Base-by-base conservation (phyloP, 2,797 vertebrate species). In the Micropoecilia bifurca region DNA sequence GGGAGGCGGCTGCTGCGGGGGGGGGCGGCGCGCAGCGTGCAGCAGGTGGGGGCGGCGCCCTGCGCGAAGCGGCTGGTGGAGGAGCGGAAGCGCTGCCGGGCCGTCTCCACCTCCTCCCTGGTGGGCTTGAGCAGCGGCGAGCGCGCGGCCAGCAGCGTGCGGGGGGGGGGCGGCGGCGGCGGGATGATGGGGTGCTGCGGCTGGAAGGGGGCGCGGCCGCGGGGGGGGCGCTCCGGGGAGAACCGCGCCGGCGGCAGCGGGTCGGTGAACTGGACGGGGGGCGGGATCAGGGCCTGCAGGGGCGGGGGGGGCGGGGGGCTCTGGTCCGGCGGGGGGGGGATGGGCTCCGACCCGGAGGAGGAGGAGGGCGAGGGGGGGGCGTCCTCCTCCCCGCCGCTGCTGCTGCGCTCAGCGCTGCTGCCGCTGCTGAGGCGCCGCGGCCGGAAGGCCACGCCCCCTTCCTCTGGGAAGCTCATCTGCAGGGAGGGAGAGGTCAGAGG, bases 381-480 rank as follows among this genome's bases (percentile, higher is more conserved):
- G 25, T 98, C 98, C 0, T 98, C 97, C 0, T 97, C 98, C 95
- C 97, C 97, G 89, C 97, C 98, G 0, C 97, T 98, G 96, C 97
- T 97, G 89, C 97, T 98, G 93, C 96, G 90, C 46, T 96, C 90
- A 78, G 97, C 97, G 10, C 98, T 98, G 91, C 98, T 99, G 76
- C 93, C 94, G 0, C 97, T 98, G 96, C 98, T 99, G 69, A 96
- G 93, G 6, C 95, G 97, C 0, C 96, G 96, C 66, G 96, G 95
- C n/a, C 94, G 84, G 0, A 96, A 97, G 87, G 95, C 95, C 85
- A 93, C 89, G 13, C 96, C 96, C 93, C 98, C 97, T 78, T 99
- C 98, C 0, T 99, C 98, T 0, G 97, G 98, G 94, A 99, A 99
- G 81, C 96, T 99, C 98, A 99, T 99, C 98, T 99, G 93, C 53